Conservation (phyloP, 2,888 invertebrate species). For the Ophraella communa region DNA sequence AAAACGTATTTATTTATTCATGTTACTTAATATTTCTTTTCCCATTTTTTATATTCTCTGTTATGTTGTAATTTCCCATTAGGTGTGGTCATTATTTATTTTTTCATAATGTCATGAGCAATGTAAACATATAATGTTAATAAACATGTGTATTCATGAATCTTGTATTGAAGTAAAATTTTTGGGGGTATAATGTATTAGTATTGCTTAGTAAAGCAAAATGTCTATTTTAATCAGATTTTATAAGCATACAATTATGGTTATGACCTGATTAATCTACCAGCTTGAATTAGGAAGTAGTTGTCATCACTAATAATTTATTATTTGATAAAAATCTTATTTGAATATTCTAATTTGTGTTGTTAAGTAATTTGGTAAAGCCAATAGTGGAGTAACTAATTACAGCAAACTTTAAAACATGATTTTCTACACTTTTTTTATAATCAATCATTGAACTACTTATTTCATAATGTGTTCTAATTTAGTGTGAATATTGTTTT, state of each 20-base stretch:
- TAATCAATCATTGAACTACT: background rate
- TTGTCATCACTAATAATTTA: background rate
- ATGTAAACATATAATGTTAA: slow-evolving; percentile 5
- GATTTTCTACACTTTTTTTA: background rate
- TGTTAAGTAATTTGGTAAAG: background rate
- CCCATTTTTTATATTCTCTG: slow-evolving; percentile 5
- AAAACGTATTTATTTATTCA: slow-evolving; percentile 20
- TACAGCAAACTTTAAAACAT: background rate
- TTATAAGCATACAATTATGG: too few relatives aligned
- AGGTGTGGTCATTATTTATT: slow-evolving; percentile 29
- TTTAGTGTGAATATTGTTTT: background rate
- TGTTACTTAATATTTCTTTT: slow-evolving; percentile 22
- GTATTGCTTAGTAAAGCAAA: too few relatives aligned
- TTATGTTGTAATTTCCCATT: slow-evolving; percentile 7
- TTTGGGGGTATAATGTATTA: background rate
- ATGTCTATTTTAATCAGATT: too few relatives aligned
- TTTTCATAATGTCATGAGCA: slow-evolving; percentile 25
- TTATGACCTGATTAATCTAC: background rate
- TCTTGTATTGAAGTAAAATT: slow-evolving; percentile 4
- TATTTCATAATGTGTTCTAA: background rate
- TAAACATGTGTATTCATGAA: slow-evolving; percentile 6
- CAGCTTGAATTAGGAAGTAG: background rate
- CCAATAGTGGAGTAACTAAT: background rate
- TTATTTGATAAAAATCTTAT: background rate
- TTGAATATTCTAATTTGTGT: background rate